Evolutionary conservation across 53 echinoderm and acorn worm species (phyloP).

Genomic region (Holothuria leucospilota): DNA sequence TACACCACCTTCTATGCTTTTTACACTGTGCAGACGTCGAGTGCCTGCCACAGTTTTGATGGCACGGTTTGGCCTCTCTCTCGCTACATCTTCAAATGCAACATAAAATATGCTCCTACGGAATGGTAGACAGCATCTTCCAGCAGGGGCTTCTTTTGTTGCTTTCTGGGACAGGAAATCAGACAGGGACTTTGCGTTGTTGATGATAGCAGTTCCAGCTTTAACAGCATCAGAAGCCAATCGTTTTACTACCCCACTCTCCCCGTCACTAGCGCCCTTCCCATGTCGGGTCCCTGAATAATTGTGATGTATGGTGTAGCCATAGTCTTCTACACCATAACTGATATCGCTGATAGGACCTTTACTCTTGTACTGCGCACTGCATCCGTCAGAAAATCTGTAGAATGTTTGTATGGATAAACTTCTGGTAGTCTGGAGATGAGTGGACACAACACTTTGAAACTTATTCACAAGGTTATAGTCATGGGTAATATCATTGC

Average conservation of each 20-base stretch:
- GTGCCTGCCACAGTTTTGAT: conserved; percentile 58
- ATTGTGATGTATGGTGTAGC: conserved; percentile 34
- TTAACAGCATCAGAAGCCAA: conserved; percentile 61
- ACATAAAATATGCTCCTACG: conserved; percentile 57
- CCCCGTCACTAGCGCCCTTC: conserved; percentile 81
- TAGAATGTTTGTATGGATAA: conserved; percentile 37
- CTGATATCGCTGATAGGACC: conserved; percentile 66
- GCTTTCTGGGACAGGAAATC: conserved; percentile 34
- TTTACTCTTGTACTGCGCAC: conserved; percentile 66
- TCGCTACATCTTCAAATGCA: conserved; percentile 10
- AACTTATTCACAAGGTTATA: conserved; percentile 69
- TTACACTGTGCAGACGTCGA: conserved; percentile 59
- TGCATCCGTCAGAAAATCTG: conserved; percentile 71
- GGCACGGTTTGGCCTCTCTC: conserved; percentile 50
- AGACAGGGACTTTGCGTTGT: conserved; percentile 45
- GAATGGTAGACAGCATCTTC: conserved; percentile 58
- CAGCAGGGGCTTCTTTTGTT: conserved; percentile 50
- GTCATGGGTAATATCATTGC: conserved; percentile 61
- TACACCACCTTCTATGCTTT: conserved; percentile 47
- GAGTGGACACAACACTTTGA: conserved; percentile 42
- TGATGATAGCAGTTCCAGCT: conserved; percentile 56
- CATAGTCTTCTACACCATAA: conserved; percentile 49
- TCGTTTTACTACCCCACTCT: conserved; percentile 71
- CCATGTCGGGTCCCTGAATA: conserved; percentile 73
- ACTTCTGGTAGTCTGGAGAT: conserved; percentile 41